Evolutionary conservation across 1,140 invertebrate species (phyloP).

Genomic region (Nautilus pompilius): DNA sequence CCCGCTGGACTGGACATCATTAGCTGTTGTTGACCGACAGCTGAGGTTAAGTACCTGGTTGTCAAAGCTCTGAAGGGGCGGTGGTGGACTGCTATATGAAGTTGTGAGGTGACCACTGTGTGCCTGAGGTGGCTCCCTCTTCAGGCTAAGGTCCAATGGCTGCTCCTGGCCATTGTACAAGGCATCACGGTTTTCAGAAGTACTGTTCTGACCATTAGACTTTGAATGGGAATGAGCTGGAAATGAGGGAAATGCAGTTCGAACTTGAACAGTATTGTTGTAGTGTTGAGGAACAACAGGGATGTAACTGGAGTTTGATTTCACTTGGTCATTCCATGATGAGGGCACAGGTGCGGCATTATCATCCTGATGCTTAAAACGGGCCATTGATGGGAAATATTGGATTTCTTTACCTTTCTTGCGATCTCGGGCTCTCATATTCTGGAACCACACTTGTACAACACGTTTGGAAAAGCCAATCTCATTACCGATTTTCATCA

Average conservation of each 20-base stretch:
- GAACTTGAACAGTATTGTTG: constrained; percentile 5
- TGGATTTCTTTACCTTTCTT: constrained; percentile 35
- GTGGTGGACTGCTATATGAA: constrained; percentile 49
- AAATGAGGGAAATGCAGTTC: constrained; percentile 1
- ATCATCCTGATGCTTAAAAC: constrained; percentile 24
- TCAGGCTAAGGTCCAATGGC: constrained; percentile 84
- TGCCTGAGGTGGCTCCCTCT: constrained; percentile 54
- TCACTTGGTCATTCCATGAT: constrained; percentile 6
- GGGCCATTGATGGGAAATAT: constrained; percentile 39
- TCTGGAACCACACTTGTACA: constrained; percentile 97
- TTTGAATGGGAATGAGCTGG: constrained; percentile 1
- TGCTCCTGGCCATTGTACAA: constrained; percentile 60
- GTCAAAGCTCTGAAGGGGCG: constrained; percentile 20
- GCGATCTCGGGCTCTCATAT: constrained; percentile 87
- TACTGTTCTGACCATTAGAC: constrained; percentile 7
- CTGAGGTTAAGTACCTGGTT: constrained; percentile 45
- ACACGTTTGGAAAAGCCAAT: constrained; percentile 88
- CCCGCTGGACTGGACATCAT: background rate
- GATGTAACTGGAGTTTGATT: constrained; percentile 34
- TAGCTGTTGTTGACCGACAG: constrained; percentile 16
- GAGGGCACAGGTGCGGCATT: constrained; percentile 1
- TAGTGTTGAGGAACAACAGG: constrained; percentile 40
- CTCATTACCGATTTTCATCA: constrained; percentile 79
- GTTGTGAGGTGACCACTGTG: constrained; percentile 20
- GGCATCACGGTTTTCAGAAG: constrained; percentile 1